Conservation (phyloP, 2,113 vertebrate species). For the Colius striatus region DNA sequence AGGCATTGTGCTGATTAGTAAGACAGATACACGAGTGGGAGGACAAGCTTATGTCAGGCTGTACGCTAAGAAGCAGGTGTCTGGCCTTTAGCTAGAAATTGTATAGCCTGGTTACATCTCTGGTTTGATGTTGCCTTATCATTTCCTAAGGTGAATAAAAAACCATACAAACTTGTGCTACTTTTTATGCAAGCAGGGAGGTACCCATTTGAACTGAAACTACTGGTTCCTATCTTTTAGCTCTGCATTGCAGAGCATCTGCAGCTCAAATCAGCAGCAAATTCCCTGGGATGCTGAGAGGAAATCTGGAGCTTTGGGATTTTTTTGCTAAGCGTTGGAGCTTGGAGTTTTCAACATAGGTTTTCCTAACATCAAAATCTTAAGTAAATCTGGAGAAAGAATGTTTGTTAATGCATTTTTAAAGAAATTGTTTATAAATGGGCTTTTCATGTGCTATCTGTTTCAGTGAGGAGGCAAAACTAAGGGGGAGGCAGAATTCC, state of each 20-base stretch:
- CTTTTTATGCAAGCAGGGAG: not conserved
- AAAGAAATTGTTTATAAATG: not conserved
- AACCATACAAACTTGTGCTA: not conserved
- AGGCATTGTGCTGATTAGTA: not conserved
- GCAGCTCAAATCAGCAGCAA: not conserved
- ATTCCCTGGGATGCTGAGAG: not conserved
- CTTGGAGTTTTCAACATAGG: not conserved
- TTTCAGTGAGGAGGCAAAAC: not conserved
- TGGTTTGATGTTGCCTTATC: not conserved
- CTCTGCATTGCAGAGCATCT: slow-evolving; percentile 42
- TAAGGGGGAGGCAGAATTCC: not conserved
- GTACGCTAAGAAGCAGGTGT: not conserved
- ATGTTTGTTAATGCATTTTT: not conserved
- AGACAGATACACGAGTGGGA: not conserved
- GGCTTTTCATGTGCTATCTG: not conserved
- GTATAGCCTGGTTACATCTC: not conserved
- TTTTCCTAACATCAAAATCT: not conserved
- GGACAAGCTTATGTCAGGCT: not conserved
- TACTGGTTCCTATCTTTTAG: not conserved
- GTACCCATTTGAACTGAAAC: not conserved
- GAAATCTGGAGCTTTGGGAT: not conserved
- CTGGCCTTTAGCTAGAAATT: not conserved
- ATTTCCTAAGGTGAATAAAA: not conserved
- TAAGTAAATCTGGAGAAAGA: not conserved
- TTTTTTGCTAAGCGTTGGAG: not conserved